Conservation (phyloP, 2,113 vertebrate species). For the Rutilus rutilus region DNA sequence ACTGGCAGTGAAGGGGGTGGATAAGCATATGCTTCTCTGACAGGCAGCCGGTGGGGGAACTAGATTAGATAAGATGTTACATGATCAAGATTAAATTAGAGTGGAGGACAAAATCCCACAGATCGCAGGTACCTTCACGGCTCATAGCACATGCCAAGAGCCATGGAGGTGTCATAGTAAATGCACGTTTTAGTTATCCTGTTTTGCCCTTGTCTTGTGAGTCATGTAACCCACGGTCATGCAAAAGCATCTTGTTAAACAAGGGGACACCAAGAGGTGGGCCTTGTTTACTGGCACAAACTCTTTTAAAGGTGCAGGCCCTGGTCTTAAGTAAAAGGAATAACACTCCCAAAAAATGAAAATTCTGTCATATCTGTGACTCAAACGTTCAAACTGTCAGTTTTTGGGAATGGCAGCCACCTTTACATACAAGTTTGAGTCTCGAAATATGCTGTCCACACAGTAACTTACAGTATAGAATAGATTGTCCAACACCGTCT, state of each 20-base stretch:
- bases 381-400: neutral
- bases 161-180: constrained; percentile 20
- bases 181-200: constrained; percentile 19
- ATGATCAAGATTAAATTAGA: constrained; percentile 44
- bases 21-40: constrained; percentile 42
- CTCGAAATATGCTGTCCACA: no score
- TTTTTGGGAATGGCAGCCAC: no score
- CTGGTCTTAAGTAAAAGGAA: neutral
- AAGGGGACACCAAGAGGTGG: neutral
- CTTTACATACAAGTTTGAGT: no score
- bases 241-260: neutral
- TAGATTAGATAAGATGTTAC: constrained; percentile 50
- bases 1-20: constrained; percentile 14
- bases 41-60: constrained; percentile 34
- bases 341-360: neutral
- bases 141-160: constrained; percentile 2
- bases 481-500: no score
- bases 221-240: neutral
- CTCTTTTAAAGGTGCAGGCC: neutral
- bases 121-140: constrained; percentile 28
- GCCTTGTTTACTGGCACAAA: neutral
- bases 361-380: neutral
- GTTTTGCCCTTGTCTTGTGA: constrained; percentile 25
- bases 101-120: constrained; percentile 11
- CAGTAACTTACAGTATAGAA: no score